These are phyloP conservation scores for Thereva unica DNA, from an alignment of 2,888 invertebrate species.

Conservation along the genomic window DNA sequence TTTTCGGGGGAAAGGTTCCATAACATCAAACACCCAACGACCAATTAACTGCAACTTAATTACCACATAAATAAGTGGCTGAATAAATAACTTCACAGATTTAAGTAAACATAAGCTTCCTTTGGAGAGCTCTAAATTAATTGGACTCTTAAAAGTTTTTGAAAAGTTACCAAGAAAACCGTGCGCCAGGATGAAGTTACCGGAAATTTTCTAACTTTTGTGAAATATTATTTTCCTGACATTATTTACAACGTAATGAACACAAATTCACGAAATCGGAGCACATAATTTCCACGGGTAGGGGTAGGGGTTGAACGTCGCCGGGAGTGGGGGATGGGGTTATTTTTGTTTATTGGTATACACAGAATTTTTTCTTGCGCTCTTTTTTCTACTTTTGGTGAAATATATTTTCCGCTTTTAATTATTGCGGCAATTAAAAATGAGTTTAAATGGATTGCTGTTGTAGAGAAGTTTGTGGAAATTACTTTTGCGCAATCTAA, in stretches of 20 bases:
- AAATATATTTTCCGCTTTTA: no score
- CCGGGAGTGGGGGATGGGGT: no score
- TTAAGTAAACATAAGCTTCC: conserved; percentile 32
- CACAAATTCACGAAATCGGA: not conserved
- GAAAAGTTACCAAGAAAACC: conserved; percentile 32
- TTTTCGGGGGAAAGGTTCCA: not conserved
- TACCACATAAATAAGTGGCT: conserved; percentile 32
- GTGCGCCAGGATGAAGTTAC: conserved; percentile 30
- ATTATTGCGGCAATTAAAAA: no score
- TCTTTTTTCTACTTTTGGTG: no score
- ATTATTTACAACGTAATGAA: conserved; percentile 22
- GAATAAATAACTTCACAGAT: conserved; percentile 32
- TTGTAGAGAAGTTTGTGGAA: no score
- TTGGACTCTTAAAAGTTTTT: conserved; percentile 33
- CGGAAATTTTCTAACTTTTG: conserved; percentile 27
- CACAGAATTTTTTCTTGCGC: no score
- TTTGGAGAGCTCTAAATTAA: conserved; percentile 30
- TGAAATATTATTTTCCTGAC: conserved; percentile 33
- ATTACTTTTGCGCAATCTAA: no score
- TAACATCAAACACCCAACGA: conserved; percentile 12
- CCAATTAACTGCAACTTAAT: conserved; percentile 36
- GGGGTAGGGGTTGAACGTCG: no score
- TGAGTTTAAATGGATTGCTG: no score
- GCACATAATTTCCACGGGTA: conserved; percentile 19
- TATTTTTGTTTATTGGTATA: no score